These are phyloP conservation scores for Diplogasteroides magnus DNA, from an alignment of 1,140 invertebrate genomes.

Conservation along the genomic window DNA sequence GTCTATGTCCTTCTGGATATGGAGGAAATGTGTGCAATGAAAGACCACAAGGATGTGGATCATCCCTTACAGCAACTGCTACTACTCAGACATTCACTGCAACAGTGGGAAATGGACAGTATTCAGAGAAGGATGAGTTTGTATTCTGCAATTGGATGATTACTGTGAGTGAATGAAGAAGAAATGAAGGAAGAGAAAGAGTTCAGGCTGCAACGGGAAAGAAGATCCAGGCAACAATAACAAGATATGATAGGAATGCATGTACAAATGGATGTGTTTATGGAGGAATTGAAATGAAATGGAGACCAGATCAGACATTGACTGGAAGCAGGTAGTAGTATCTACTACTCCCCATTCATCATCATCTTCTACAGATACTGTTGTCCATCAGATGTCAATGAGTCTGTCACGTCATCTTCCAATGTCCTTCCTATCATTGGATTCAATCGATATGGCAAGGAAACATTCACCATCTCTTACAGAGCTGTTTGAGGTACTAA, in stretches of 20 bases:
- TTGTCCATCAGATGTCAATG: too few relatives aligned
- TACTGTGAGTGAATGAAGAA: background rate
- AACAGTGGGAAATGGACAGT: background rate
- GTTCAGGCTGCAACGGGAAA: background rate
- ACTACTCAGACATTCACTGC: background rate
- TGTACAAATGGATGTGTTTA: background rate
- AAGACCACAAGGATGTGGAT: too few relatives aligned
- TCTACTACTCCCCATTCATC: too few relatives aligned
- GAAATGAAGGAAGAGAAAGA: background rate
- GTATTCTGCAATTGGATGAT: background rate
- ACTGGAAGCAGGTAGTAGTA: too few relatives aligned
- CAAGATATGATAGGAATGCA: background rate
- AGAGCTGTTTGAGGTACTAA: too few relatives aligned
- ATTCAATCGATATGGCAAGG: too few relatives aligned
- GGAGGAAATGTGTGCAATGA: conserved; percentile 31
- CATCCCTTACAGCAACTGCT: too few relatives aligned
- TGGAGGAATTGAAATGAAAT: background rate
- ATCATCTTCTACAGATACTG: too few relatives aligned
- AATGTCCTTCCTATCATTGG: too few relatives aligned
- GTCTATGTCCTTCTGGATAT: conserved; percentile 38
- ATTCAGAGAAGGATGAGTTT: background rate
- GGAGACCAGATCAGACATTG: background rate
- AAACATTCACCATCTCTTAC: too few relatives aligned
- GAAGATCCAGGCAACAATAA: background rate
- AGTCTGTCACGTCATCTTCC: too few relatives aligned